Conservation (phyloP, 1,140 invertebrate species). For the Mesaphorura yosii region DNA sequence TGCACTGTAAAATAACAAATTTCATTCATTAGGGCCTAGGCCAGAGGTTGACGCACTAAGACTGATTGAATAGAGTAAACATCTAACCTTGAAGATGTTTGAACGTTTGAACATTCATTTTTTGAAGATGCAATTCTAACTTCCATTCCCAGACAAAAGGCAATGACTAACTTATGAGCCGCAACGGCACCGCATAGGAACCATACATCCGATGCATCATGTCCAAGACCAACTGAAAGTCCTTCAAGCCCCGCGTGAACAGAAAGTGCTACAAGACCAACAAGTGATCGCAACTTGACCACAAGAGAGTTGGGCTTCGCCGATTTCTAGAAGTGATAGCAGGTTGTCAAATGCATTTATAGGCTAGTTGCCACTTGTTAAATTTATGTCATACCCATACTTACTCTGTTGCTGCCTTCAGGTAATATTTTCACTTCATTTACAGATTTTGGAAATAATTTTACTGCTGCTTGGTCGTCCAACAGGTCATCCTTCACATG, state of each 20-base stretch:
- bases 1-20: slow-evolving; percentile 16
- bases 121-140: slow-evolving; percentile 35
- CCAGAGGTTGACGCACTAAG: background rate
- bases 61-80: too few species aligned
- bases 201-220: slow-evolving; percentile 46
- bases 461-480: background rate
- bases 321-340: too few species aligned
- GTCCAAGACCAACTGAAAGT: slow-evolving; percentile 59
- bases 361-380: too few species aligned
- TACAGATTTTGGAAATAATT: too few species aligned
- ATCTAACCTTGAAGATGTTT: slow-evolving; percentile 29
- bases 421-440: too few species aligned
- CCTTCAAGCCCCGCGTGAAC: slow-evolving; percentile 70
- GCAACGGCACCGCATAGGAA: slow-evolving; percentile 56
- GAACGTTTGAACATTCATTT: slow-evolving; percentile 28
- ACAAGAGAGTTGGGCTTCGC: slow-evolving; percentile 16
- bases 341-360: too few species aligned
- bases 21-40: background rate
- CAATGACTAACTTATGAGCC: slow-evolving; percentile 50
- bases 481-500: background rate
- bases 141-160: slow-evolving; percentile 62
- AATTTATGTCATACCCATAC: background rate
- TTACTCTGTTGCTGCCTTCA: slow-evolving; percentile 6
- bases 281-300: slow-evolving; percentile 20
- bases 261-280: slow-evolving; percentile 48